phyloP scores from a whole-genome alignment of 2,888 invertebrate genomes.

The Hipparchia semele region DNA sequence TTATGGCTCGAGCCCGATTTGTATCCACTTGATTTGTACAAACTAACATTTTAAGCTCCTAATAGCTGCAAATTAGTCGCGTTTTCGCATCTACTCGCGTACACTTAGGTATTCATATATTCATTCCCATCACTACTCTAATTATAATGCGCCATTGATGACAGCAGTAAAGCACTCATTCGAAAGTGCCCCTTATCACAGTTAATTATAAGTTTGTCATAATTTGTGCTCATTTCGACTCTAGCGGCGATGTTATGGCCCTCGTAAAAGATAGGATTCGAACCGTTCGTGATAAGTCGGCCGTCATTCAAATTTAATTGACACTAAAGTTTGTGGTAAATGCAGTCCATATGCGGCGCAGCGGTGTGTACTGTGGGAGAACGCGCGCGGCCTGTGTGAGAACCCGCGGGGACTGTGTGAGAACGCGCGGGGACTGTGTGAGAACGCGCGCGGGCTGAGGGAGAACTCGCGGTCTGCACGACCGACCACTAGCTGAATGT shows the following conservation, averaged over 20 bases:
- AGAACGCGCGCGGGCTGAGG: too few species aligned
- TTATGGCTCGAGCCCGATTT: not conserved
- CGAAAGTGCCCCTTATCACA: slow-evolving; percentile 10
- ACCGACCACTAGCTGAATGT: too few species aligned
- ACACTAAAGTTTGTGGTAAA: slow-evolving; percentile 32
- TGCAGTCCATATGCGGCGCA: slow-evolving; percentile 1
- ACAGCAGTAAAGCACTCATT: not conserved
- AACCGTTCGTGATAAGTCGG: slow-evolving; percentile 17
- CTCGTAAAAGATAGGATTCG: slow-evolving; percentile 24
- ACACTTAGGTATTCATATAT: too few species aligned
- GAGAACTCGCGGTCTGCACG: too few species aligned
- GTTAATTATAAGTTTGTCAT: slow-evolving; percentile 27
- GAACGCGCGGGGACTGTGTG: too few species aligned
- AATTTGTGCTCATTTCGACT: slow-evolving; percentile 16
- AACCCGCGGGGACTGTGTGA: too few species aligned
- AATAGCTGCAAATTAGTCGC: not conserved
- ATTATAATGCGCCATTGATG: not conserved
- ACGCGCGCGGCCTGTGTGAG: not conserved
- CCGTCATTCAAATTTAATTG: slow-evolving; percentile 34
- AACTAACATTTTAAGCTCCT: not conserved
- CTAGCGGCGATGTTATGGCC: slow-evolving; percentile 26
- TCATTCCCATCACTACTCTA: too few species aligned
- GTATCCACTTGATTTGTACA: not conserved
- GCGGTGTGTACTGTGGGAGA: not conserved
- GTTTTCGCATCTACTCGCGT: not conserved